Conservation (phyloP, 2,113 vertebrate species). For the Zeus faber region DNA sequence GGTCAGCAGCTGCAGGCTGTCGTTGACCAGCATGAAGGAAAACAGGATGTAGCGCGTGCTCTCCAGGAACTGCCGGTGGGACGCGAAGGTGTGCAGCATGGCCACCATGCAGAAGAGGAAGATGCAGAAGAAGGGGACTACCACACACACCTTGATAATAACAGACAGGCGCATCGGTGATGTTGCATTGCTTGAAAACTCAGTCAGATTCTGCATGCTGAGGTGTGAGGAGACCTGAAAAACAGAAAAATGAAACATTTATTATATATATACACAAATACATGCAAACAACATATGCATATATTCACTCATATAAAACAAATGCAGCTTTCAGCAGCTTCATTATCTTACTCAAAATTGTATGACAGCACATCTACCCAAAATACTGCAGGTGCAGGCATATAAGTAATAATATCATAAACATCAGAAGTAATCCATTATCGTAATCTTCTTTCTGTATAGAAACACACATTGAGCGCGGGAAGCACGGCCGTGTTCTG, state of each 20-base stretch:
- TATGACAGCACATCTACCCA: too few relatives aligned
- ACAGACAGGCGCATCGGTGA: slow-evolving; percentile 43
- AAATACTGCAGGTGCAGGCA: too few relatives aligned
- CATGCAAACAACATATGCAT: too few relatives aligned
- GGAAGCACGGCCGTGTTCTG: too few relatives aligned
- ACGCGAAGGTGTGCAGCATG: slow-evolving; percentile 69
- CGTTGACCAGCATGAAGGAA: slow-evolving; percentile 74
- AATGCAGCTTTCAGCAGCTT: too few relatives aligned
- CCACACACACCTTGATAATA: slow-evolving; percentile 68
- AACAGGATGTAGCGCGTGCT: slow-evolving; percentile 74
- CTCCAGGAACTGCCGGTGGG: slow-evolving; percentile 68
- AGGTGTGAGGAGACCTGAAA: neutral
- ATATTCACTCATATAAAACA: too few relatives aligned
- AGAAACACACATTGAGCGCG: too few relatives aligned
- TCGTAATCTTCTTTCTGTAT: too few relatives aligned
- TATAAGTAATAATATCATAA: too few relatives aligned
- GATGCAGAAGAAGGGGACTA: slow-evolving; percentile 63
- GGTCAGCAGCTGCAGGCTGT: slow-evolving; percentile 65
- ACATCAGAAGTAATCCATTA: too few relatives aligned
- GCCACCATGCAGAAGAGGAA: slow-evolving; percentile 66
- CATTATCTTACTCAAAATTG: too few relatives aligned
- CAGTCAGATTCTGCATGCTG: slow-evolving; percentile 61
- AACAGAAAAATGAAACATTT: slow-evolving; percentile 6
- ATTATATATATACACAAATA: neutral
- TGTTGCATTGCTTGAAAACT: slow-evolving; percentile 42